Conservation (phyloP, 2,888 invertebrate species). For the Allolobophora icterica region DNA sequence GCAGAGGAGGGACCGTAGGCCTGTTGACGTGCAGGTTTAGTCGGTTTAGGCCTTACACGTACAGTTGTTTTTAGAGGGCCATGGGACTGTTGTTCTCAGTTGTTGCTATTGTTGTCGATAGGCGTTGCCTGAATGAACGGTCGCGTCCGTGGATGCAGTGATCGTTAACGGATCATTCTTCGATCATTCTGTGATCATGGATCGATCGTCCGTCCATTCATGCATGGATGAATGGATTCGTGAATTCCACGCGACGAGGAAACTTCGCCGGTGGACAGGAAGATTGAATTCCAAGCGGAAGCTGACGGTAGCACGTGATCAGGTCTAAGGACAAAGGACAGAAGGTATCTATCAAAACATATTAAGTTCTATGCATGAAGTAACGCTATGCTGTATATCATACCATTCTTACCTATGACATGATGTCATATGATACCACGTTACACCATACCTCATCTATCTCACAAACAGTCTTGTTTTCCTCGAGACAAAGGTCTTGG, state of each 20-base stretch:
- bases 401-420: no score
- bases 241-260: no score
- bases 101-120: constrained; percentile 8
- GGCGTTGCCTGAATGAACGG: no score
- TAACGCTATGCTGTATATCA: no score
- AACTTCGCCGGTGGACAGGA: not conserved
- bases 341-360: not conserved
- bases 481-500: no score
- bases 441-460: no score
- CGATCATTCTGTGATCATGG: not conserved
- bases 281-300: not conserved
- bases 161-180: not conserved
- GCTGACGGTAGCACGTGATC: not conserved
- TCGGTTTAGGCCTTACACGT: not conserved
- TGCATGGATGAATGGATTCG: not conserved
- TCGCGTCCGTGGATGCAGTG: not conserved
- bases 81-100: not conserved
- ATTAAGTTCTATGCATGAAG: no score
- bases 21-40: not conserved
- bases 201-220: not conserved
- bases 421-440: no score
- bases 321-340: not conserved
- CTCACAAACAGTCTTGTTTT: no score
- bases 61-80: not conserved
- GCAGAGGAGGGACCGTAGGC: no score